These are phyloP conservation scores for Myiozetetes cayanensis DNA, from an alignment of 2,113 vertebrate genomes.

Conservation along the genomic window DNA sequence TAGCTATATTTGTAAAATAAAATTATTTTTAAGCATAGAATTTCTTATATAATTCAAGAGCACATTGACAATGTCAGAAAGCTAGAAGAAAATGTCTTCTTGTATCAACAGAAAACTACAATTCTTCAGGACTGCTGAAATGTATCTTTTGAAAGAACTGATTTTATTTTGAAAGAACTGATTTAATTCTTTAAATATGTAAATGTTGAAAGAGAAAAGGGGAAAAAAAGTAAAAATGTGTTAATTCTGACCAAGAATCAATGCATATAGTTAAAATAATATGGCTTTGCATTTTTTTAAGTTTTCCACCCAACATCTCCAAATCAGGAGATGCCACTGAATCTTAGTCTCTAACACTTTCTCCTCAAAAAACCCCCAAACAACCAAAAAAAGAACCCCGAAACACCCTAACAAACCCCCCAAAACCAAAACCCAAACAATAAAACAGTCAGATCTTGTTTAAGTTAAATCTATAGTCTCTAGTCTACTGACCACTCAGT, in stretches of 20 bases:
- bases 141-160: neutral
- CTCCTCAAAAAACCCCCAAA: neutral
- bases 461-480: neutral
- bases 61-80: neutral
- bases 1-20: neutral
- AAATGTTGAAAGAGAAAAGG: neutral
- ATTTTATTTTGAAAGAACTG: neutral
- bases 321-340: neutral
- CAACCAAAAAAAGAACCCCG: neutral
- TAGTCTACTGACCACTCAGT: neutral
- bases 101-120: neutral
- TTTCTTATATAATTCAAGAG: neutral
- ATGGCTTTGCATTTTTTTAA: rapidly evolving
- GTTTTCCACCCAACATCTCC: neutral
- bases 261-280: neutral
- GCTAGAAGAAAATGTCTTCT: neutral
- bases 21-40: neutral
- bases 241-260: neutral
- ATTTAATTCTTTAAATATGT: neutral
- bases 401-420: neutral
- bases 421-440: neutral
- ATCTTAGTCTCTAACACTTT: neutral
- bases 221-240: neutral
- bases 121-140: neutral
- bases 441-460: neutral